These are phyloP conservation scores for Adelges cooleyi DNA, from an alignment of 1,140 invertebrate genomes.

Conservation along the genomic window DNA sequence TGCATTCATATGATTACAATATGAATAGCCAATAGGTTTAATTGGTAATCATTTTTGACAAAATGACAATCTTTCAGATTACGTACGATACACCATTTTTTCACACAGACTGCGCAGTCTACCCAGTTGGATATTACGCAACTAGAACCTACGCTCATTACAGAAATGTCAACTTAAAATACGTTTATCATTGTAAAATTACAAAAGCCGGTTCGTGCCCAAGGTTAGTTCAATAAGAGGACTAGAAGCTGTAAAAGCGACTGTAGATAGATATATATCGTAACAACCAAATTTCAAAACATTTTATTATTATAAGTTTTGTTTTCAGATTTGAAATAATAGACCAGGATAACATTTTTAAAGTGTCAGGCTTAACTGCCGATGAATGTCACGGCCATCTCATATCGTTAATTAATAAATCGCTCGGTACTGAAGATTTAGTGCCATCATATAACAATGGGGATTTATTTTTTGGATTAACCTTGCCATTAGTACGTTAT, in stretches of 20 bases:
- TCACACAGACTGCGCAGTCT: constrained; percentile 61
- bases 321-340: constrained; percentile 18
- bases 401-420: constrained; percentile 23
- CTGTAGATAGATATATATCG: too few species aligned
- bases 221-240: too few species aligned
- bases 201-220: constrained; percentile 57
- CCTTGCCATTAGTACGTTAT: background rate
- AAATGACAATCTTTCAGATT: constrained; percentile 27
- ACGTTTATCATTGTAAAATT: constrained; percentile 72
- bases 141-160: constrained; percentile 65
- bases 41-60: too few species aligned
- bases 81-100: constrained; percentile 54
- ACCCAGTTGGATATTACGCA: constrained; percentile 67
- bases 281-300: too few species aligned
- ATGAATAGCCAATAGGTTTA: too few species aligned
- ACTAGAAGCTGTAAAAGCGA: too few species aligned
- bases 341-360: constrained; percentile 16
- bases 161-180: constrained; percentile 54
- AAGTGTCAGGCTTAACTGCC: background rate
- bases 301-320: too few species aligned
- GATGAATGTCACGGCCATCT: constrained; percentile 24
- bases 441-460: constrained; percentile 11
- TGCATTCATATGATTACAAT: too few species aligned
- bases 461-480: constrained; percentile 15
- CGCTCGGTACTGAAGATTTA: background rate